A percentile compares a stretch with the other conserved stretches of the same genome.
Conservation (phyloP, 2,797 vertebrate species). For the Myotis vivesi region DNA sequence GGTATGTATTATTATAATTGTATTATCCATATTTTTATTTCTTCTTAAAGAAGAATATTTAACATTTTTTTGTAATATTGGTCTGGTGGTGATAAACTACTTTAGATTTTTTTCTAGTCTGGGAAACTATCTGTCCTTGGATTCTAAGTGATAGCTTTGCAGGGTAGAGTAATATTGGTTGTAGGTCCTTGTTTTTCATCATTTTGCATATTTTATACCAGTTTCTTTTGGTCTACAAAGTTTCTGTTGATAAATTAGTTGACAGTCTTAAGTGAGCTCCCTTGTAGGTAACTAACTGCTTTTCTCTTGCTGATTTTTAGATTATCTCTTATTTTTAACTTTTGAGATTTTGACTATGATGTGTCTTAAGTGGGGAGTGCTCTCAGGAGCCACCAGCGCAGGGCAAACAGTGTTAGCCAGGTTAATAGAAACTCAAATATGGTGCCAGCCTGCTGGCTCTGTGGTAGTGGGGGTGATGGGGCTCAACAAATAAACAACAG, state of each 20-base stretch:
- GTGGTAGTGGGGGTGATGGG: not conserved
- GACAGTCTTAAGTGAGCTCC: not conserved
- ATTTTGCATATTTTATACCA: not conserved
- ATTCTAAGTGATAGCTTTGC: not conserved
- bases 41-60: not conserved
- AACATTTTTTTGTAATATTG: not conserved
- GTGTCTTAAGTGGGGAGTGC: not conserved
- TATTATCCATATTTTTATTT: not conserved
- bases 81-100: not conserved
- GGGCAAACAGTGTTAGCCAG: not conserved
- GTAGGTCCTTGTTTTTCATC: not conserved
- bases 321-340: not conserved
- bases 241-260: not conserved
- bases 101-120: not conserved
- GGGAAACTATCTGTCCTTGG: not conserved
- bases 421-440: not conserved
- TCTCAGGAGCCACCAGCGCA: not conserved
- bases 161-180: not conserved
- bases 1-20: not conserved
- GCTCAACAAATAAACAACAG: not conserved
- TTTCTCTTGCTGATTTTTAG: not conserved
- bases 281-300: not conserved
- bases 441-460: not conserved
- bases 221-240: not conserved
- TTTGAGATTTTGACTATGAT: not conserved